phyloP scores from a whole-genome alignment of 2,888 invertebrate genomes.

The Aspidiotus rigidus region DNA sequence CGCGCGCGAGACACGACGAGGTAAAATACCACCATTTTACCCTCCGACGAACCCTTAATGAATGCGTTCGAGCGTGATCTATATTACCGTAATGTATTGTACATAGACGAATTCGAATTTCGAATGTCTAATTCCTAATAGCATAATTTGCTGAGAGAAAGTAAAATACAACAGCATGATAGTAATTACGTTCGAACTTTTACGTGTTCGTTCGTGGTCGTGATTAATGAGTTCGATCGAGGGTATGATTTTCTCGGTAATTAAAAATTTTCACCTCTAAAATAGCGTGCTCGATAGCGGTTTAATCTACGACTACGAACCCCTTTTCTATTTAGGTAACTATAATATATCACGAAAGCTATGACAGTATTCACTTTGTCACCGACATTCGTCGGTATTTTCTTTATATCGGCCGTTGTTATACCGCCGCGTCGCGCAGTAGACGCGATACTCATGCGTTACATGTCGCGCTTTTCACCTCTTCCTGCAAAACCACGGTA shows the following conservation, averaged over 20 bases:
- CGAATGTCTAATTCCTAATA: constrained; percentile 3
- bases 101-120: not conserved
- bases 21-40: too few relatives aligned
- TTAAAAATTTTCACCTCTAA: not conserved
- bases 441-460: constrained; percentile 23
- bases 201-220: not conserved
- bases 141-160: not conserved
- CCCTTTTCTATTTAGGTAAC: constrained; percentile 1
- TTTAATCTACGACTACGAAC: constrained; percentile 12
- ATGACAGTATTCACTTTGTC: constrained; percentile 32
- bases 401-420: constrained; percentile 9
- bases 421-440: not conserved
- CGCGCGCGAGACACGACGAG: not conserved
- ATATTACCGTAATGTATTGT: too few relatives aligned
- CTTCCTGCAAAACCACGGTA: not conserved
- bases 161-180: not conserved
- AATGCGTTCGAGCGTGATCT: not conserved
- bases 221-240: constrained; percentile 3
- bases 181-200: constrained; percentile 1
- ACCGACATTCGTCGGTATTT: constrained; percentile 31
- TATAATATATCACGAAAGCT: constrained; percentile 27
- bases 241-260: constrained; percentile 2
- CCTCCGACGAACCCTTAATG: not conserved
- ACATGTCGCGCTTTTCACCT: constrained; percentile 8
- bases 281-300: not conserved